Percentiles rank a stretch among this genome's conserved stretches.
Conservation (phyloP, 2,797 vertebrate genomes). For the Poeciliopsis paucimaculata region DNA sequence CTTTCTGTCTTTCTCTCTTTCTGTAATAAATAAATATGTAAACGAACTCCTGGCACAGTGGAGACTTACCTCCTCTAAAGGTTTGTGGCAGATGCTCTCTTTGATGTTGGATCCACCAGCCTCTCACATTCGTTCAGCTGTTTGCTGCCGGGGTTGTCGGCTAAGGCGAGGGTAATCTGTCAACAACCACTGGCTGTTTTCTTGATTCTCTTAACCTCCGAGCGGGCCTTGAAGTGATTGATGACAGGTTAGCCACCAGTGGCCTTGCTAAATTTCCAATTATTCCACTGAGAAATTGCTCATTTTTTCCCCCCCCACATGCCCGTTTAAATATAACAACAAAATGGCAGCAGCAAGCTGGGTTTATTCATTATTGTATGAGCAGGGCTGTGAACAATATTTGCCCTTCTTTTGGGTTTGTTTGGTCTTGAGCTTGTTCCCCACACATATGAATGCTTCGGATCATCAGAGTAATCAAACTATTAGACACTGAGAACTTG, state of each 20-base stretch:
- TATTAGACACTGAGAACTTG: neutral
- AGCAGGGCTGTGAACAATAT: neutral
- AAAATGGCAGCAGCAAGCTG: constrained; percentile 81
- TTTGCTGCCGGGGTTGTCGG: constrained; percentile 86
- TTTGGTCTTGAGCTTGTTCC: neutral
- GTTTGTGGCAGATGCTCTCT: constrained; percentile 23
- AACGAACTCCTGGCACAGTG: neutral
- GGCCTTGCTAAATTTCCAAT: constrained; percentile 95
- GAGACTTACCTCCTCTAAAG: constrained; percentile 15
- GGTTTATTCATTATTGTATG: constrained; percentile 91
- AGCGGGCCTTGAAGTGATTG: constrained; percentile 91
- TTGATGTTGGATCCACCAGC: constrained; percentile 38
- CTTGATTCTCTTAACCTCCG: constrained; percentile 66
- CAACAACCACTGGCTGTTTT: constrained; percentile 74
- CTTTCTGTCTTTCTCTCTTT: neutral
- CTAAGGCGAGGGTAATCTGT: constrained; percentile 85
- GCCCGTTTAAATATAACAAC: constrained; percentile 96
- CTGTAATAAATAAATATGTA: neutral
- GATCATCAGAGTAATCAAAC: neutral
- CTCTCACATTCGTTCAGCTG: constrained; percentile 73
- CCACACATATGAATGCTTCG: neutral
- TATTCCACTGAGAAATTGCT: constrained; percentile 98
- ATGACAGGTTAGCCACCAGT: constrained; percentile 94
- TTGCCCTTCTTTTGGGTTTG: neutral
- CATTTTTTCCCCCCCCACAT: constrained; percentile 86